Base-by-base conservation (phyloP, 2,888 invertebrate species). In the Drymonia ruficornis region DNA sequence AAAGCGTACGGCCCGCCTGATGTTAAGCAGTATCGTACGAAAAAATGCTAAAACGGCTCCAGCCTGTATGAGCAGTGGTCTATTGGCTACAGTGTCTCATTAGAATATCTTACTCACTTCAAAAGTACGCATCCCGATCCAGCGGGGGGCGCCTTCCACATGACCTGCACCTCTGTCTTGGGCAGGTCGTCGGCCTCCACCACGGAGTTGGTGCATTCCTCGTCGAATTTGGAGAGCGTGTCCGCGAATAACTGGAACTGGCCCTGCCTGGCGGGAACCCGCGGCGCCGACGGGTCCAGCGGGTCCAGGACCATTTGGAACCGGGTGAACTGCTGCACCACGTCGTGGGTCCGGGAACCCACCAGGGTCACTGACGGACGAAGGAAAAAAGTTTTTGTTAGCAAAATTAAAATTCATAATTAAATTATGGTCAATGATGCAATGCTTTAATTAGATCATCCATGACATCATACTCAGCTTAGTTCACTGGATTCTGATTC, bases 71-170 rank as follows among this genome's bases (percentile, higher is more conserved):
- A n/a, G n/a, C n/a, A n/a, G n/a, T n/a, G n/a, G n/a, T n/a, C n/a
- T n/a, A n/a, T n/a, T n/a, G n/a, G n/a, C n/a, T n/a, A n/a, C n/a
- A n/a, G n/a, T n/a, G n/a, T n/a, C n/a, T n/a, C n/a, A n/a, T n/a
- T n/a, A n/a, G n/a, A n/a, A n/a, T n/a, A n/a, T n/a, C n/a, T n/a
- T 13, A 81, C 87, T 90, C 83, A 97, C 95, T 96, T 97, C 78
- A 99, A 95, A 29, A 96, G 94, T 38, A 98, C 95, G 81, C 98
- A 99, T 61, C 98, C 98, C 0, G 96, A 96, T 4, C 97, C 97
- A 9, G 95, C 89, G 13, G 95, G 94, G 0, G 99, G 98, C 13
- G 98, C 97, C 48, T 95, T 96, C 98, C 99, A 99, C 94, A 97
- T 95, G 61, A 98, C 96, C 78, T 96, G 96, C 9, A 98, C 94